Base-by-base conservation (phyloP, 2,888 invertebrate genomes). In the Hedychridium roseum region DNA sequence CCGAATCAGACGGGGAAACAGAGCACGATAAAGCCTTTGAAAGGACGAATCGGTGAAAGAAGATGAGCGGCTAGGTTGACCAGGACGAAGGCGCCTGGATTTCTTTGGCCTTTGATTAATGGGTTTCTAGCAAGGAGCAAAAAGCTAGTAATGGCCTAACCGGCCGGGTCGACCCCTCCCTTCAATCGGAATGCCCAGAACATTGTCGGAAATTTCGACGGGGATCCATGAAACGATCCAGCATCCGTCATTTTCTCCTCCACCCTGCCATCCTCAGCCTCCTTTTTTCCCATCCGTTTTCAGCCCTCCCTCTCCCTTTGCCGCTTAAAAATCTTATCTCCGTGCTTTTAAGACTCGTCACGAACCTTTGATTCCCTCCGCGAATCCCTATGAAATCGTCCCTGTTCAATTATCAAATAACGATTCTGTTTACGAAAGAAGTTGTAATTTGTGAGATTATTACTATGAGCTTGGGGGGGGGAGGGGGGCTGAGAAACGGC, bases 21-120 rank as follows among this genome's bases (percentile, higher is more conserved):
- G n/a, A n/a, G n/a, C n/a, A n/a, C n/a, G n/a, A n/a, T n/a, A n/a
- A n/a, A n/a, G n/a, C n/a, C n/a, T n/a, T n/a, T n/a, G n/a, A n/a
- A n/a, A n/a, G n/a, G 23, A 36, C 9, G 20, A 34, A 32, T 32
- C 32, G 31, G 16, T 34, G 7, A 15, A 34, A 12, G 18, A 18
- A 11, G 11, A 7, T 7, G 32, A 4, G 32, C 5, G 15, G 2
- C 34, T n/a, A 5, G 34, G 6, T n/a, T 6, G 3, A 4, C 34
- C 9, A n/a, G 18, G 18, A 4, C 16, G 17, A 3, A 18, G 34
- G 34, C 34, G 34, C 18, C 12, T 28, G 31, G 41, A 37, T 37
- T 47, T 36, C 37, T 42, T 46, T 34, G 21, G 26, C 18, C 7
- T 7, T 18, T 47, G 47, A 47, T 47, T 47, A 47, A 47, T 47